Evolutionary conservation across 2,113 vertebrate species (phyloP), one percentile per base, ranked within the genome.

Genomic region (Kobus ellipsiprymnus): DNA sequence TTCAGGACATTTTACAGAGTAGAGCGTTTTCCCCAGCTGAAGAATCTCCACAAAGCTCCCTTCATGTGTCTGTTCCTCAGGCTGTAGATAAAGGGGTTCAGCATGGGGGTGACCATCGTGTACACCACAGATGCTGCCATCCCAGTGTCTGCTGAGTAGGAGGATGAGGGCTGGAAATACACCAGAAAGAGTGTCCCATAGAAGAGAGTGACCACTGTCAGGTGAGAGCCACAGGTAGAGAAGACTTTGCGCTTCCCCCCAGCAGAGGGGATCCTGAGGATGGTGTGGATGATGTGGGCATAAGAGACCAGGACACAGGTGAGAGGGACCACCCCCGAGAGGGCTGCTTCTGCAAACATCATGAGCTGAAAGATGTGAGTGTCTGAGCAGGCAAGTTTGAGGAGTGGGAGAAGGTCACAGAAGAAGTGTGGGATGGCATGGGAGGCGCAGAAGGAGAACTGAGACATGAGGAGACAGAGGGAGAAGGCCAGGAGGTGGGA

Each of bases 41-140:
- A n/a, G 50, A 98, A 19, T 87, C 82, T 89, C 46, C 91, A 83
- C 60, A 97, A 59, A 81, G 85, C 81, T 23, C 6, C 6, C 4
- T 95, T 97, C 16, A 97, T 54, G 12, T 97, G 36, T 1, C 30
- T 97, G 48, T 98, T 98, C 40, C 95, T 87, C 81, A 98, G 81
- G 33, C 92, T 96, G 4, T 97, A 97, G 64, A 96, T 97, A 30
- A 98, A 93, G 1, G 96, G 94, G 12, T 96, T 98, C n/a, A 95
- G 55, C 96, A 97, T 80, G 7, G 87, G 95, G 7, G 60, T 97
- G 60, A 62, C 60, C 60, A 62, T 7, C 0, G 85, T 95, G 36
- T 97, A 94, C 25, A 93, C 14, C 52, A 98, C 54, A 59, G 90
- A 97, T 13, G 21, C 17, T 0, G 29, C 60, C 86, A 94, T 85